Evolutionary conservation across 2,888 invertebrate genomes (phyloP), one percentile per base, ranked within the genome.

Genomic region (Melangyna quadrimaculata): DNA sequence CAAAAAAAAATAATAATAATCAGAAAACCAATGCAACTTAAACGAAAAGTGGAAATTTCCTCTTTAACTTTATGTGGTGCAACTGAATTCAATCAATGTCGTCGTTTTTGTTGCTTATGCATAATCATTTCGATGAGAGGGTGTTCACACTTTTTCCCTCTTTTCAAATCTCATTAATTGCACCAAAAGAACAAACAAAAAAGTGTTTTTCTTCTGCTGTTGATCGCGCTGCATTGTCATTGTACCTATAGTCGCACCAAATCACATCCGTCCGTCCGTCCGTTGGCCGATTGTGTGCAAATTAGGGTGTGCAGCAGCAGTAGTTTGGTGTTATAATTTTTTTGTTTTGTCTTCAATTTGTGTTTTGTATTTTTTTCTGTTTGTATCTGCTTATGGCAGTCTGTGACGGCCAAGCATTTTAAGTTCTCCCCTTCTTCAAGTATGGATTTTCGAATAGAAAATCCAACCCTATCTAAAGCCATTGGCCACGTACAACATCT

Each of bases 261-360:
- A 79, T 79, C 79, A 84, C 83, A 84, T 84, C 79, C 83, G 74
- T 71, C 79, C 57, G 74, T 19, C 83, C 83, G 79, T 84, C 79
- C 83, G 74, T 71, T 84, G 65, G 74, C 24, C 83, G 78, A 84
- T 84, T 78, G 83, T 84, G 83, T 84, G 83, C 83, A 84, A 84
- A 84, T 84, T 84, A 79, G 79, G 59, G 74, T 75, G 83, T 79
- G 71, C 71, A 65, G 70, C 71, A 65, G 70, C 32, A 72, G 45
- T 35, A 72, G 71, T 63, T 45, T 40, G 80, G 51, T 45, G 35
- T 37, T 27, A 32, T 55, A 63, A 8, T 53, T 53, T 24, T 29
- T 17, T 32, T 65, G n/a, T 57, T 55, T 43, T 45, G 10, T 53
- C 17, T 51, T 32, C 40, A 22, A 10, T 78, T 51, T 53, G 3